Base-by-base conservation (phyloP, 2,888 invertebrate genomes). In the Sinopyrophorus schimmeli region DNA sequence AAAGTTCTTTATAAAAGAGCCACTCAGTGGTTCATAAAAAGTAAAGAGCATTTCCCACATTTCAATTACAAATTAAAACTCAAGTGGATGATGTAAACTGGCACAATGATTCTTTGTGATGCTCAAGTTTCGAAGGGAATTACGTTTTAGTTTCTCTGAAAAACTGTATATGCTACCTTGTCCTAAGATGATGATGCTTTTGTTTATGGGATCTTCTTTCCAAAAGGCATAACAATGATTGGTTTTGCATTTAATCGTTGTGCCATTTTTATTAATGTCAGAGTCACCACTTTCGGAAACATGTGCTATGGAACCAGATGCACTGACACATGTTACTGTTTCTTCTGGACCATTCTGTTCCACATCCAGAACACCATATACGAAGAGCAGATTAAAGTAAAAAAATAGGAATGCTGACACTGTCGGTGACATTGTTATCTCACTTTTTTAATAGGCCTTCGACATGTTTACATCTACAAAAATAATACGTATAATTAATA, bases 201-300 rank as follows among this genome's bases (percentile, higher is more conserved):
- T 78, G 60, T 84, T 84, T 6, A 77, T 80, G 5, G 73, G 71
- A 59, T 84, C 80, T 57, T 82, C 80, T 57, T 79, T 77, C 86
- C 86, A 89, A 1, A 87, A 73, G 0, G 88, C 82, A 66, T 83
- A 89, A 65, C 89, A 90, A 57, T 73, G 70, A 17, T 48, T 53
- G 1, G 48, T 53, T 9, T 44, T 38, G 17, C 53, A 53, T 31
- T 40, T 44, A n/a, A 48, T 32, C 3, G 44, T 35, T 7, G 48
- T 57, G 1, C 47, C 39, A 32, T 55, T 54, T 21, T 38, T 35
- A 9, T 46, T 38, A 11, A 40, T 11, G 27, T 50, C 77, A 2
- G 55, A 57, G 15, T 47, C 58, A 10, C 61, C 66, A 57, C 69
- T 66, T 44, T 70, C 69, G 16, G 50, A 55, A 27, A 67, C 58